Evolutionary conservation across 2,797 vertebrate genomes (phyloP), one percentile per base, ranked within the genome.

Genomic region (Helarctos malayanus): DNA sequence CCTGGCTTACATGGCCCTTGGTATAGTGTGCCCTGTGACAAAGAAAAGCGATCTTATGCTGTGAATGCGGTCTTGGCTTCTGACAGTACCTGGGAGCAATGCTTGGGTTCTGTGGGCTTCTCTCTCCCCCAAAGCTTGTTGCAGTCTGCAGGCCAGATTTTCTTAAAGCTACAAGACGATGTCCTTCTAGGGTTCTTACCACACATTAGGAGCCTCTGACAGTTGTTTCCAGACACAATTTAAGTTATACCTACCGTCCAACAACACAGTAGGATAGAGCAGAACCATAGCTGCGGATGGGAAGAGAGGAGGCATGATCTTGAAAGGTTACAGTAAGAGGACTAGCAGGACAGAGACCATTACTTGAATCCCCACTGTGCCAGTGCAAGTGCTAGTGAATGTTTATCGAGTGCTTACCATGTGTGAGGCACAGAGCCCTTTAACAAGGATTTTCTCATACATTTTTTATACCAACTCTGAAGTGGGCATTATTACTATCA

Each of bases 211-310:
- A 96, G 81, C 92, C 91, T 97, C 97, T 98, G 91, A 29, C 57
- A 79, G 89, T 91, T 94, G 61, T 97, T 94, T 92, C 75, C 80
- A 97, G 61, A 83, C n/a, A 96, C 57, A 94, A 68, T 96, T 90
- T 3, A 3, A 69, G 52, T 86, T 97, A 27, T 75, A 95, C 88
- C 97, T 94, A 27, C 85, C 88, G 96, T 57, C 38, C 96, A 93
- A 95, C 91, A 84, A 49, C 82, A 95, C 54, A 83, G n/a, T 92
- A 49, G 97, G 94, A 73, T 92, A 14, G 61, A 97, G 73, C 45
- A 82, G 75, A 81, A 75, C 63, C 18, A 29, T 56, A 45, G 54
- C 41, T 59, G 59, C 4, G 18, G 2, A 16, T 35, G 12, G 18
- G 41, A 35, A 2, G 12, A 41, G 96, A 93, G 87, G 93, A 91